These are phyloP conservation scores for Pandemis cinnamomeana DNA, from an alignment of 2,888 invertebrate species.

Conservation along the genomic window DNA sequence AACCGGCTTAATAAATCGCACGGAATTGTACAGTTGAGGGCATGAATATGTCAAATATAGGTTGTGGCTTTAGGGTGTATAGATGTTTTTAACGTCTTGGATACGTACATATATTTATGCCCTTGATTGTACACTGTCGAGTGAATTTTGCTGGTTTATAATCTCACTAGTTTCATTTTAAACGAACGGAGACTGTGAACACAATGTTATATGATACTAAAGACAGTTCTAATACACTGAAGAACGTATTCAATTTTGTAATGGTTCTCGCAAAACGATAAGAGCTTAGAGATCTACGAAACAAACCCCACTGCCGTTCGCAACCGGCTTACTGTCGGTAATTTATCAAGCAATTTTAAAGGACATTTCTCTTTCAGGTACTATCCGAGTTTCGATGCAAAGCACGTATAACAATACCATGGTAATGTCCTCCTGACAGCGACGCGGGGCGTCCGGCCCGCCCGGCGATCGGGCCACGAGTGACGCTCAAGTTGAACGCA, in stretches of 20 bases:
- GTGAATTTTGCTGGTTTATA: too few relatives aligned
- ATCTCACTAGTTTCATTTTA: too few relatives aligned
- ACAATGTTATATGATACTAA: too few relatives aligned
- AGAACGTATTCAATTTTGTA: not conserved
- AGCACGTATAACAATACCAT: slow-evolving; percentile 80
- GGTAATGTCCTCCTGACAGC: slow-evolving; percentile 74
- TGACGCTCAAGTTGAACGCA: slow-evolving; percentile 60
- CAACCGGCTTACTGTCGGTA: not conserved
- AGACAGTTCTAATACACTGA: too few relatives aligned
- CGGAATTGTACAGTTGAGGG: too few relatives aligned
- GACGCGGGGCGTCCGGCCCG: slow-evolving; percentile 63
- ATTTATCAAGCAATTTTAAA: slow-evolving; percentile 20
- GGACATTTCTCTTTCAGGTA: slow-evolving; percentile 60
- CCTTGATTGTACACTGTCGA: too few relatives aligned
- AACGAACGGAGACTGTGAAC: too few relatives aligned
- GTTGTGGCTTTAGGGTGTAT: too few relatives aligned
- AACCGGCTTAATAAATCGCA: too few relatives aligned
- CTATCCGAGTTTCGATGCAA: slow-evolving; percentile 79
- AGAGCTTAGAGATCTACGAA: slow-evolving; percentile 1
- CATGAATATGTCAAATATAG: too few relatives aligned
- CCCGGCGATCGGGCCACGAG: slow-evolving; percentile 57
- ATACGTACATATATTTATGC: too few relatives aligned
- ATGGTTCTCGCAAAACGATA: not conserved
- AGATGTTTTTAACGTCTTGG: too few relatives aligned
- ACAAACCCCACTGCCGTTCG: not conserved